phyloP scores from a whole-genome alignment of 2,113 vertebrate genomes.

The Lontra canadensis region DNA sequence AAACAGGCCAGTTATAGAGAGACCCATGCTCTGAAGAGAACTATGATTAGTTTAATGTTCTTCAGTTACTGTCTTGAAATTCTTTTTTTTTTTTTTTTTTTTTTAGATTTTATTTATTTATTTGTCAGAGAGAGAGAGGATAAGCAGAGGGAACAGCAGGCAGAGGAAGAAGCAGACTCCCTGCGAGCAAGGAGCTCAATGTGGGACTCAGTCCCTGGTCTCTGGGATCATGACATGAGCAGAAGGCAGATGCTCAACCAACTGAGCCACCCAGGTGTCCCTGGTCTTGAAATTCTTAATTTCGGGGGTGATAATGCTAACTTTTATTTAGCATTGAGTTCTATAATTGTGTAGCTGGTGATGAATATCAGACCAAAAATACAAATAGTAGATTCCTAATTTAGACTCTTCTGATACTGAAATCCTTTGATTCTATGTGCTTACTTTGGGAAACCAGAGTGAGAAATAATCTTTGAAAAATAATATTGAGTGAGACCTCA shows the following conservation, averaged over 20 bases:
- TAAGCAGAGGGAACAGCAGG: no score
- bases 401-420: background rate
- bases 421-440: background rate
- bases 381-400: background rate
- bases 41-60: background rate
- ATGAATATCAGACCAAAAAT: background rate
- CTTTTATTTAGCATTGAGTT: background rate
- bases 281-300: background rate
- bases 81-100: background rate
- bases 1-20: background rate
- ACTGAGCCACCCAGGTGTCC: no score
- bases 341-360: background rate
- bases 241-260: no score
- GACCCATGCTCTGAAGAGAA: fast-evolving
- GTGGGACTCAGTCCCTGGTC: no score
- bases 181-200: no score
- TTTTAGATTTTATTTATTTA: no score
- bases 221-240: no score
- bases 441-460: background rate
- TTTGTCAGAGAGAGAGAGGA: no score
- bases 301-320: background rate
- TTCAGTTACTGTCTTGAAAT: background rate
- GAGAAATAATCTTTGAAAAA: background rate
- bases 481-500: background rate
- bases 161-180: no score